Base-by-base conservation (phyloP, 1,140 invertebrate species). In the Kradibia gibbosae region DNA sequence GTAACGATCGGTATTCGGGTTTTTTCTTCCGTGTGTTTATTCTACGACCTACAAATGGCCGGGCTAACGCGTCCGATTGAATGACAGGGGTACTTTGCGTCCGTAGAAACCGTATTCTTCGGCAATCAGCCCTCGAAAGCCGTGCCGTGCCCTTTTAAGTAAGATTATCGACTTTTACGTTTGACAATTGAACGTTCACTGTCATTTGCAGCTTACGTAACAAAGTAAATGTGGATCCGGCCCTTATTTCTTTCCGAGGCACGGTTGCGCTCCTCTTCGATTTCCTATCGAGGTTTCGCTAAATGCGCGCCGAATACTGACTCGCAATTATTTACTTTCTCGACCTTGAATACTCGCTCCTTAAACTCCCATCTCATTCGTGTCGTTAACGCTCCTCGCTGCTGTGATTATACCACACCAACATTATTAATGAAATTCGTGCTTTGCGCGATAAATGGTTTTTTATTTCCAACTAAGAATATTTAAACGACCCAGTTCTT, bases 21-120 rank as follows among this genome's bases (percentile, higher is more conserved):
- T 5, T 22, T 4, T 3, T 28, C 42, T 1, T 39, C 13, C 55
- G 3, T n/a, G n/a, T 28, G 57, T 13, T 36, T 36, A 78, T 70
- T 70, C 28, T 20, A 48, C 76, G 76, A 78, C 76, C 62, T 50
- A 78, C 77, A 55, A 71, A 78, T 71, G 31, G 36, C 20, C 53
- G 11, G 53, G 22, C 62, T 28, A 10, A 11, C 25, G 34, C 53
- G 15, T 76, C 55, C 36, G 70, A 50, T 22, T 28, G 31, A 53
- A 28, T 50, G 50, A 36, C n/a, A 57, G 34, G 20, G 50, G 48
- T 31, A 57, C 31, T 34, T 39, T n/a, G 53, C 10, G 22, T 17
- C 34, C 20, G 73, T 50, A 13, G 13, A 3, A 3, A 8, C 39
- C 60, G 7, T 31, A 20, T 11, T 50, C 45, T 45, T 4, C 13